Conservation (phyloP, 2,113 vertebrate genomes). For the Gulo gulo region DNA sequence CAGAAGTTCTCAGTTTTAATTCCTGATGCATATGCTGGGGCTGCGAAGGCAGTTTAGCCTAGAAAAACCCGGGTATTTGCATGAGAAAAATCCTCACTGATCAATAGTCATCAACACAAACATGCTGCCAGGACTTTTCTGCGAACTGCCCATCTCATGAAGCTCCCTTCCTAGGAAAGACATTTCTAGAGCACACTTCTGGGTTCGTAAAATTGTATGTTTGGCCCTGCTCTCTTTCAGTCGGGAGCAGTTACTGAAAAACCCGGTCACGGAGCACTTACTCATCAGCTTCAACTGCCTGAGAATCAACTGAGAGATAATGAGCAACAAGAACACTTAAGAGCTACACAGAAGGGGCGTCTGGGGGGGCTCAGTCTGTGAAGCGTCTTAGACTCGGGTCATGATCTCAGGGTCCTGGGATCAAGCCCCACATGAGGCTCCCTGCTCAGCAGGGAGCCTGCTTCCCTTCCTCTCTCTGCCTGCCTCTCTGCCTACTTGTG, state of each 20-base stretch:
- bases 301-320: not conserved
- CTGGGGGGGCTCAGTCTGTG: no score
- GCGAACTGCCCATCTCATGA: not conserved
- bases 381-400: no score
- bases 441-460: no score
- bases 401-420: no score
- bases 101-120: not conserved
- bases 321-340: not conserved
- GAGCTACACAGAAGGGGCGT: not conserved
- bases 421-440: no score
- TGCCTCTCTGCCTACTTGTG: no score
- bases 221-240: not conserved
- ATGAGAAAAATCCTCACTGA: not conserved
- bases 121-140: not conserved
- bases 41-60: not conserved
- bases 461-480: no score
- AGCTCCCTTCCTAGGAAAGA: not conserved
- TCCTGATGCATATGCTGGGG: not conserved
- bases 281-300: not conserved
- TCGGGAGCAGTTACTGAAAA: not conserved
- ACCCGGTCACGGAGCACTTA: not conserved
- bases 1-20: not conserved
- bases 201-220: not conserved
- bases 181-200: not conserved
- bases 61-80: not conserved